phyloP scores from a whole-genome alignment of 2,888 invertebrate species.

The Neoascia interrupta region DNA sequence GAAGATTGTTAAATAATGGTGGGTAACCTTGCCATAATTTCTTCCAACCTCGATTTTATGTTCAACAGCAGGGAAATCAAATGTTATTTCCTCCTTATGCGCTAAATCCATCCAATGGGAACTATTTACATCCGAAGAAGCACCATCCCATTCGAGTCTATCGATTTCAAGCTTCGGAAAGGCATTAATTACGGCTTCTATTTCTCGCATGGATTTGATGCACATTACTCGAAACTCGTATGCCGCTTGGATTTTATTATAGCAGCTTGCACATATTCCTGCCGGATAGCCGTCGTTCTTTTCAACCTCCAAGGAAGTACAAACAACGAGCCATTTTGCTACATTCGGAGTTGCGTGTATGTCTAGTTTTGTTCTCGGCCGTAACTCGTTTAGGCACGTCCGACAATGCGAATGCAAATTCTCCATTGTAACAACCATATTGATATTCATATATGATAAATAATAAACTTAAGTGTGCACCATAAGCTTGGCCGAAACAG shows the following conservation, averaged over 20 bases:
- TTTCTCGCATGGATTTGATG: conserved; percentile 71
- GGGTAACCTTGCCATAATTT: no score
- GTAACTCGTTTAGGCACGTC: conserved; percentile 64
- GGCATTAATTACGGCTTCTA: conserved; percentile 44
- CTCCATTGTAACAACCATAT: conserved; percentile 41
- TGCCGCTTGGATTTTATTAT: conserved; percentile 73
- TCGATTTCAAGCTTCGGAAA: conserved; percentile 51
- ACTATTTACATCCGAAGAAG: conserved; percentile 29
- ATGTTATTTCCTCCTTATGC: conserved; percentile 19
- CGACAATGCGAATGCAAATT: conserved; percentile 64
- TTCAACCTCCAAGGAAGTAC: conserved; percentile 40
- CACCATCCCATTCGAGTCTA: conserved; percentile 43
- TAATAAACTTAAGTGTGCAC: no score
- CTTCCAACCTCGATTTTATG: conserved; percentile 41
- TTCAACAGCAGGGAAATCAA: background rate
- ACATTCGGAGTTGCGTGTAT: conserved; percentile 57
- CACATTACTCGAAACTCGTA: conserved; percentile 75
- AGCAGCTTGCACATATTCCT: conserved; percentile 73
- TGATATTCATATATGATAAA: no score
- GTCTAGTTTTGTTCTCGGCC: conserved; percentile 39
- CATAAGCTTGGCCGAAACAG: background rate
- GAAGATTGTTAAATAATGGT: no score
- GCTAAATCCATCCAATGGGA: conserved; percentile 43
- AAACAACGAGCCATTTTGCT: conserved; percentile 62
- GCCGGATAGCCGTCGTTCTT: conserved; percentile 70